These are phyloP conservation scores for Xiphydria camelus DNA, from an alignment of 2,888 invertebrate species.

Conservation along the genomic window DNA sequence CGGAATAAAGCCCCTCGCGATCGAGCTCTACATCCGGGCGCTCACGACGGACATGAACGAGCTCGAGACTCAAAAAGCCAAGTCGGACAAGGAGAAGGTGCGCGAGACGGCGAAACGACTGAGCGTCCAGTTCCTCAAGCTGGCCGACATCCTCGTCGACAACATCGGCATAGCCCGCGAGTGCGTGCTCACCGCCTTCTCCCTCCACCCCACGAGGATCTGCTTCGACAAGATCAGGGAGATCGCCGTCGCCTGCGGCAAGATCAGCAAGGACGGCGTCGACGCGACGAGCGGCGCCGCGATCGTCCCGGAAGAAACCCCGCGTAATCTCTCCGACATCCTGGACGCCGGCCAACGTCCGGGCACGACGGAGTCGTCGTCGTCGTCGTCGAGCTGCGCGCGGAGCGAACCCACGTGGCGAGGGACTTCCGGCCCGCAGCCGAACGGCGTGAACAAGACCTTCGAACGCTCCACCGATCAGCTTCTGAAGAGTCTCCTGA, in stretches of 20 bases:
- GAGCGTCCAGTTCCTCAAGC: constrained; percentile 65
- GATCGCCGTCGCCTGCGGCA: constrained; percentile 60
- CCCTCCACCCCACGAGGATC: constrained; percentile 68
- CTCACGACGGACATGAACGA: constrained; percentile 78
- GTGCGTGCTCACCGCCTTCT: constrained; percentile 76
- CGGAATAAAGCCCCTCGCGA: constrained; percentile 66
- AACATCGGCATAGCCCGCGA: constrained; percentile 69
- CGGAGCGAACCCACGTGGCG: constrained; percentile 9
- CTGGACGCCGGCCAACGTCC: constrained; percentile 6
- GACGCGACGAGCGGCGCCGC: constrained; percentile 34
- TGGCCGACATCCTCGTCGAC: constrained; percentile 65
- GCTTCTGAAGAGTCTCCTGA: constrained; percentile 40
- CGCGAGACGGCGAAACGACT: constrained; percentile 63
- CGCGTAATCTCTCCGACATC: constrained; percentile 15
- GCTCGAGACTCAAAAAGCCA: constrained; percentile 68
- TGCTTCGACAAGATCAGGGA: constrained; percentile 65
- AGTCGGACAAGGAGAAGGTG: constrained; percentile 60
- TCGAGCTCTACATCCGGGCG: constrained; percentile 74
- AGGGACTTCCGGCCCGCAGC: constrained; percentile 26
- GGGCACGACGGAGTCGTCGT: constrained; percentile 3
- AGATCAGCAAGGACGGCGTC: constrained; percentile 54
- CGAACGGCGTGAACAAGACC: constrained; percentile 30
- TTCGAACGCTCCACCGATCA: constrained; percentile 41
- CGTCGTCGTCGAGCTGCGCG: constrained; percentile 15
- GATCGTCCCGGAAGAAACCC: too few relatives aligned